These are phyloP conservation scores for Octopus sinensis DNA, from an alignment of 1,140 invertebrate genomes.

Conservation along the genomic window DNA sequence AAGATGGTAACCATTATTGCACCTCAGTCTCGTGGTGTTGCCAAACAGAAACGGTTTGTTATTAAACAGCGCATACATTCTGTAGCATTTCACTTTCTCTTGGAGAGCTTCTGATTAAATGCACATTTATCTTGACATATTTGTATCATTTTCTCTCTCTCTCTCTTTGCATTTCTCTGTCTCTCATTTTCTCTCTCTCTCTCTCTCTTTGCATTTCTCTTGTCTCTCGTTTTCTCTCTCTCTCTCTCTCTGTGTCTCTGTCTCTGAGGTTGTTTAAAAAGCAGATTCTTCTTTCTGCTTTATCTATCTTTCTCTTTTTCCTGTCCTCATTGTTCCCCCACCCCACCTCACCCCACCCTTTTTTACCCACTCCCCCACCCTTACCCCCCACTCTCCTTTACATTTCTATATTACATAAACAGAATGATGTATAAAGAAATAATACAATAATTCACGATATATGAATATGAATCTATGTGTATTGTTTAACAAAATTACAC, in stretches of 20 bases:
- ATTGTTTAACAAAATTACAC: no score
- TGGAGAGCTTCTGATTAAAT: no score
- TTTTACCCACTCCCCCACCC: not conserved
- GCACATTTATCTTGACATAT: no score
- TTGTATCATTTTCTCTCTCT: not conserved
- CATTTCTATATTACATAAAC: no score
- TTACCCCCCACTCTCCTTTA: not conserved
- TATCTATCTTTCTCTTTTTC: not conserved
- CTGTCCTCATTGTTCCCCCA: not conserved
- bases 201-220: not conserved
- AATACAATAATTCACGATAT: no score
- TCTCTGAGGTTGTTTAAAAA: not conserved
- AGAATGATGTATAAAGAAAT: no score
- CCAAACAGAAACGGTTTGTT: no score
- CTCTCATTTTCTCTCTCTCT: not conserved
- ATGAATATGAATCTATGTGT: no score
- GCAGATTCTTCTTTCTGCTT: not conserved
- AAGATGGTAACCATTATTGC: no score
- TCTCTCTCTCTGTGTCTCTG: not conserved
- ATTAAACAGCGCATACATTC: no score
- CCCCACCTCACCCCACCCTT: not conserved
- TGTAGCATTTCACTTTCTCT: no score
- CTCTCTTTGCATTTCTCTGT: not conserved
- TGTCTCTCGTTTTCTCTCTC: not conserved
- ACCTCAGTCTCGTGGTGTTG: no score